phyloP scores from a whole-genome alignment of 2,888 invertebrate species.

The Cyaniris semiargus region DNA sequence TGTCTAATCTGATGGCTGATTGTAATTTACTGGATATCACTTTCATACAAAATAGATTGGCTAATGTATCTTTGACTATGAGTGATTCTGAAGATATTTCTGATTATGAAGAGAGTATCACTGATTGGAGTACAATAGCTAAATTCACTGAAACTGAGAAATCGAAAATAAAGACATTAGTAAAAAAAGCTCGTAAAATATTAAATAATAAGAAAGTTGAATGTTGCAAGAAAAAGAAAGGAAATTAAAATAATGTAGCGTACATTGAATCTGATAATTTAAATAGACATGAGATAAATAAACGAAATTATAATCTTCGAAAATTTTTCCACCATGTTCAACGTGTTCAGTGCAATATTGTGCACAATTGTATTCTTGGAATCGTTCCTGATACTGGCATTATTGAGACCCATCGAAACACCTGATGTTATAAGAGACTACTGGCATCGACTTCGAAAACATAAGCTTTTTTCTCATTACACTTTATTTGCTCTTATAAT shows the following conservation, averaged over 20 bases:
- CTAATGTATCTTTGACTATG: conserved; percentile 33
- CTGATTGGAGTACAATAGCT: conserved; percentile 53
- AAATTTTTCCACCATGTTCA: conserved; percentile 50
- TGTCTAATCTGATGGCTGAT: conserved; percentile 60
- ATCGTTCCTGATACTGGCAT: conserved; percentile 50
- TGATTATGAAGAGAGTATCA: conserved; percentile 40
- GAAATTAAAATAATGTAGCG: neutral
- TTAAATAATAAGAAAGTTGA: conserved; percentile 5
- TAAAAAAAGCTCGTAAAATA: conserved; percentile 46
- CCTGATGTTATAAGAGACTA: conserved; percentile 55
- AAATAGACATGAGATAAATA: neutral
- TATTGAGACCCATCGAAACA: conserved; percentile 59
- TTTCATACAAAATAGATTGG: conserved; percentile 43
- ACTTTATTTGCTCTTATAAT: neutral
- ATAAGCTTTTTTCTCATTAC: conserved; percentile 32
- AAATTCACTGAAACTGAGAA: conserved; percentile 51
- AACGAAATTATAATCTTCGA: neutral
- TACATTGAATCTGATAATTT: neutral
- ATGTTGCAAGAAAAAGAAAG: neutral
- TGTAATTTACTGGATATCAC: conserved; percentile 58
- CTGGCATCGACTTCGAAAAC: conserved; percentile 51
- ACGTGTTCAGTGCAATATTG: conserved; percentile 51
- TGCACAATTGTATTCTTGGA: conserved; percentile 52
- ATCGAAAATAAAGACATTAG: conserved; percentile 44
- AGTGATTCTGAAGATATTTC: conserved; percentile 41